Evolutionary conservation across 1,140 invertebrate species (phyloP).

Genomic region (Pemphigus obesinymphae): DNA sequence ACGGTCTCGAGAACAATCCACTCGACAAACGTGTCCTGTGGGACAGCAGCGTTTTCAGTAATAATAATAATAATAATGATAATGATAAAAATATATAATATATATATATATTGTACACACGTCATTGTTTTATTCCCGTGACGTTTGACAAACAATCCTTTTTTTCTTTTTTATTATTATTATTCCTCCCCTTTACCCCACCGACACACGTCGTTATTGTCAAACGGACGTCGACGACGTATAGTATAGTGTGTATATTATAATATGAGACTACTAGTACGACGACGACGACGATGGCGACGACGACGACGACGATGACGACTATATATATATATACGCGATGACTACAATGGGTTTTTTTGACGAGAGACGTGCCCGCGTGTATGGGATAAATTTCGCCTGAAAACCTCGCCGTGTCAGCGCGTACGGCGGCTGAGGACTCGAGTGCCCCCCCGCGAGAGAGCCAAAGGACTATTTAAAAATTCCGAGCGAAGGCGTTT

Average conservation of each 20-base stretch:
- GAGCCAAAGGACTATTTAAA: slow-evolving; percentile 32
- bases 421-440: neutral
- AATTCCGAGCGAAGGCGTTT: slow-evolving; percentile 17
- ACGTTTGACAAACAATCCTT: slow-evolving; percentile 36
- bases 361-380: neutral
- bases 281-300: neutral
- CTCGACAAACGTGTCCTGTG: slow-evolving; percentile 22
- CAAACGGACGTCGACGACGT: neutral
- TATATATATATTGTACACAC: slow-evolving; percentile 14
- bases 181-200: too few relatives aligned
- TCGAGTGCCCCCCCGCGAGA: neutral
- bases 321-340: too few relatives aligned
- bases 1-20: slow-evolving; percentile 31
- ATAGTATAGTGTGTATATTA: too few relatives aligned
- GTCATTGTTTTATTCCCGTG: slow-evolving; percentile 33
- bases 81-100: slow-evolving; percentile 10
- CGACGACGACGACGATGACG: neutral
- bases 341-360: slow-evolving; percentile 26
- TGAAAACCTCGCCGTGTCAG: neutral
- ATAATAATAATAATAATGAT: slow-evolving; percentile 11
- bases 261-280: too few relatives aligned
- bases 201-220: neutral
- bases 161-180: slow-evolving; percentile 11
- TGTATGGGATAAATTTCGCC: neutral
- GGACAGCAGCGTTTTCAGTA: slow-evolving; percentile 13